These are phyloP conservation scores for Diplodus sargus DNA, from an alignment of 2,797 vertebrate genomes.

Conservation along the genomic window DNA sequence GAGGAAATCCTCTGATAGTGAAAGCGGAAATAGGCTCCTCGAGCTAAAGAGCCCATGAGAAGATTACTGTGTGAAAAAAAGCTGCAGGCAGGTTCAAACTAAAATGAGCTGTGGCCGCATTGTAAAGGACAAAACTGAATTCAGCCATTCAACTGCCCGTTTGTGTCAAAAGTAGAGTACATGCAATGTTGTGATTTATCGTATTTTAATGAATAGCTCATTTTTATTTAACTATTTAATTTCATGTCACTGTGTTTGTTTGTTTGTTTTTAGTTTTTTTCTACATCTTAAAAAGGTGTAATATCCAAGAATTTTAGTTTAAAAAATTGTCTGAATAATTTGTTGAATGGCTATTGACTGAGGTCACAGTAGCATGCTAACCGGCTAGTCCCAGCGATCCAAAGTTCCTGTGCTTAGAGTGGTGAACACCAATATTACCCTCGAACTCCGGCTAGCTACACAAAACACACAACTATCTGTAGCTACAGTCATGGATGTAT, in stretches of 20 bases:
- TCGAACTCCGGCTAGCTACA: too few relatives aligned
- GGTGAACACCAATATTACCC: too few relatives aligned
- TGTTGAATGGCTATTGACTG: too few relatives aligned
- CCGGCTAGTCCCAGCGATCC: too few relatives aligned
- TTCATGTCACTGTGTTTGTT: neutral
- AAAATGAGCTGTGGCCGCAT: constrained; percentile 5
- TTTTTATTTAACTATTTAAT: neutral
- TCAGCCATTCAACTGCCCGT: neutral
- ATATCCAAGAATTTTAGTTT: too few relatives aligned
- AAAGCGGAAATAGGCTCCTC: constrained; percentile 32
- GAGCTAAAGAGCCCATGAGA: constrained; percentile 19
- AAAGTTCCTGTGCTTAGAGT: too few relatives aligned
- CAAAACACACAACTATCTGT: too few relatives aligned
- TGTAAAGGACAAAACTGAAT: neutral
- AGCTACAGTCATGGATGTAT: too few relatives aligned
- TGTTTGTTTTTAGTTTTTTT: neutral
- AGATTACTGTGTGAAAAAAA: constrained; percentile 24
- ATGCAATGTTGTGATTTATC: neutral
- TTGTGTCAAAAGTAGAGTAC: neutral
- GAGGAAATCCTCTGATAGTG: constrained; percentile 43
- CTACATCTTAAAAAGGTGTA: too few relatives aligned
- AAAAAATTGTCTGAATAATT: too few relatives aligned
- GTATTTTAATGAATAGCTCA: too few relatives aligned
- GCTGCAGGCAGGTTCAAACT: constrained; percentile 1
- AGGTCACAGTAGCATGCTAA: too few relatives aligned